A percentile compares a stretch with the other conserved stretches of the same genome.
Evolutionary conservation across 23 tunicate genomes (phyloP).

Genomic region (Halocynthia roretzi): DNA sequence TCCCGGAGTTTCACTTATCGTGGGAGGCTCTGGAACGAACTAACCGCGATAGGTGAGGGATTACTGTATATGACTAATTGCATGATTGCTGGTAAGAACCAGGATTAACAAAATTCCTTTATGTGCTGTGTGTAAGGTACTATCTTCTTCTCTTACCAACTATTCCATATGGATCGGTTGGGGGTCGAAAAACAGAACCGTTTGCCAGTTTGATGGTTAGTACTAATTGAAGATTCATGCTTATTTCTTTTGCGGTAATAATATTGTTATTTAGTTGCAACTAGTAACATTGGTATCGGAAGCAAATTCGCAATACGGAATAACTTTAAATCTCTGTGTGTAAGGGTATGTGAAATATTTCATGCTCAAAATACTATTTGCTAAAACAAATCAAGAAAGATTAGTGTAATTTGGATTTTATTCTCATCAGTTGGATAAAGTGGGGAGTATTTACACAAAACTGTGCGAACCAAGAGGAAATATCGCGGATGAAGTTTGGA

Average conservation of each 20-base stretch:
- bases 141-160: not conserved
- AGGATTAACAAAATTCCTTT: too few species aligned
- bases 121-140: not conserved
- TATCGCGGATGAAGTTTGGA: slow-evolving; percentile 50
- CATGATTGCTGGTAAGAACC: too few species aligned
- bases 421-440: slow-evolving; percentile 27
- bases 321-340: slow-evolving; percentile 22
- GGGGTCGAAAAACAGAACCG: slow-evolving; percentile 42
- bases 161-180: slow-evolving; percentile 34
- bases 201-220: slow-evolving; percentile 32
- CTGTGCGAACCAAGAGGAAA: slow-evolving; percentile 26
- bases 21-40: too few species aligned
- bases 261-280: slow-evolving; percentile 34
- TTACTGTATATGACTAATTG: too few species aligned
- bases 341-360: slow-evolving; percentile 29
- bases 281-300: slow-evolving; percentile 34
- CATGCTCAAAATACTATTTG: too few species aligned
- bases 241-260: not conserved
- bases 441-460: slow-evolving; percentile 33
- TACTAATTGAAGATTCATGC: slow-evolving; percentile 1
- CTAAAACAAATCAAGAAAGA: not conserved
- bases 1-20: too few species aligned
- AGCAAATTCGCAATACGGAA: slow-evolving; percentile 47
- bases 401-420: not conserved
- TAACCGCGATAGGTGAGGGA: too few species aligned